phyloP scores from a whole-genome alignment of 2,113 vertebrate species.

The Alces alces region DNA sequence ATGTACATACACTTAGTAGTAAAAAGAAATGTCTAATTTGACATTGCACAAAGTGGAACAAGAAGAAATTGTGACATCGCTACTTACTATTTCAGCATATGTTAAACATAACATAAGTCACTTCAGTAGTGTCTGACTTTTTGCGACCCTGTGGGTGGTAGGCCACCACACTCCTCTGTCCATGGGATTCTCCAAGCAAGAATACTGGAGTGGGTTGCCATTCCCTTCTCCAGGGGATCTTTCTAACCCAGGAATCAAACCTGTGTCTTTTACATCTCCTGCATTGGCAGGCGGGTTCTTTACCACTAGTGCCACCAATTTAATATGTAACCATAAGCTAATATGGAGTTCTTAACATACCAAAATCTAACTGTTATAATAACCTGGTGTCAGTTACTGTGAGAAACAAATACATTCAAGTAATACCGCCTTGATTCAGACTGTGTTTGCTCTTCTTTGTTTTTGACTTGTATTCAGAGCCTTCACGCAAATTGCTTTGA shows the following conservation, averaged over 20 bases:
- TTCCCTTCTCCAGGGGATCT: neutral
- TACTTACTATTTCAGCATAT: neutral
- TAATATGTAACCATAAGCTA: neutral
- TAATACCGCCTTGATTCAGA: neutral
- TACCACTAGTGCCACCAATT: neutral
- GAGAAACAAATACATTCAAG: neutral
- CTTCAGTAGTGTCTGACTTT: neutral
- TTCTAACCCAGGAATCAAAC: neutral
- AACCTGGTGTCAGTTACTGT: neutral
- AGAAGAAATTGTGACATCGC: neutral
- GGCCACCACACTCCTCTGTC: neutral
- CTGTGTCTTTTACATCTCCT: neutral
- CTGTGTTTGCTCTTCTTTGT: neutral
- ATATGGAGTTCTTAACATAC: neutral
- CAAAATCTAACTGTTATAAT: neutral
- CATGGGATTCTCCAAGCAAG: neutral
- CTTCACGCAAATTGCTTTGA: neutral
- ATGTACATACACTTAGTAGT: neutral
- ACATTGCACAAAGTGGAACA: neutral
- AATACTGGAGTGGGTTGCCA: neutral
- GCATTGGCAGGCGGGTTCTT: neutral
- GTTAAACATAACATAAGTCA: neutral
- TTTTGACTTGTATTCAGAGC: conserved; percentile 8
- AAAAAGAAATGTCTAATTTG: neutral
- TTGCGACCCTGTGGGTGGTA: neutral